phyloP scores from a whole-genome alignment of 2,113 vertebrate species.

The Chloropsis hardwickii region DNA sequence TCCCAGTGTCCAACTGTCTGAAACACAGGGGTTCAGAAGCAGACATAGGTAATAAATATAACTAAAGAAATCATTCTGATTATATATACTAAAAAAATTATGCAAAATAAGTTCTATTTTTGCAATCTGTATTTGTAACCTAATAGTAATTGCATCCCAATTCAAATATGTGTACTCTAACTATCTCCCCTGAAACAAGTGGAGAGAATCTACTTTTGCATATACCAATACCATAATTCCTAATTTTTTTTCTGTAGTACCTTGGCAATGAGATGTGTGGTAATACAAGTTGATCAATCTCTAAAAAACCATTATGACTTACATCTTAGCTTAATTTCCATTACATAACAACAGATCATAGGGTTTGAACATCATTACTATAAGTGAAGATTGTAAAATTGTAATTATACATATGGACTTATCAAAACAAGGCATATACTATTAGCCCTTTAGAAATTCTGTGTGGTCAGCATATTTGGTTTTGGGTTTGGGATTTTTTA shows the following conservation, averaged over 20 bases:
- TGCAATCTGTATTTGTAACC: background rate
- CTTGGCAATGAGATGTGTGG: background rate
- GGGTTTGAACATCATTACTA: background rate
- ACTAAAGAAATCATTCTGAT: background rate
- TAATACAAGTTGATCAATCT: background rate
- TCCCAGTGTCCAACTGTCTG: background rate
- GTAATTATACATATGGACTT: background rate
- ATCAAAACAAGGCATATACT: background rate
- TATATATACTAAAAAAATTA: background rate
- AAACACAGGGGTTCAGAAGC: background rate
- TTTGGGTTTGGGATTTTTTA: background rate
- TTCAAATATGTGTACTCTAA: background rate
- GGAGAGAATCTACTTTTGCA: background rate
- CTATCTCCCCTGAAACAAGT: background rate
- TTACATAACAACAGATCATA: background rate
- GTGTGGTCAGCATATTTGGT: fast-evolving
- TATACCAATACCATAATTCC: background rate
- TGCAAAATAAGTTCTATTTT: background rate
- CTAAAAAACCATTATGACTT: background rate
- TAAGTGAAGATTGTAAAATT: background rate
- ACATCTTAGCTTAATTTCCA: background rate
- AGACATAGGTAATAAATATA: background rate
- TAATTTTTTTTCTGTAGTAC: background rate
- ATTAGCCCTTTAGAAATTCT: background rate
- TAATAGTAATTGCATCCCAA: background rate